Evolutionary conservation across 1,140 invertebrate species (phyloP).

Genomic region (Listronotus bonariensis): DNA sequence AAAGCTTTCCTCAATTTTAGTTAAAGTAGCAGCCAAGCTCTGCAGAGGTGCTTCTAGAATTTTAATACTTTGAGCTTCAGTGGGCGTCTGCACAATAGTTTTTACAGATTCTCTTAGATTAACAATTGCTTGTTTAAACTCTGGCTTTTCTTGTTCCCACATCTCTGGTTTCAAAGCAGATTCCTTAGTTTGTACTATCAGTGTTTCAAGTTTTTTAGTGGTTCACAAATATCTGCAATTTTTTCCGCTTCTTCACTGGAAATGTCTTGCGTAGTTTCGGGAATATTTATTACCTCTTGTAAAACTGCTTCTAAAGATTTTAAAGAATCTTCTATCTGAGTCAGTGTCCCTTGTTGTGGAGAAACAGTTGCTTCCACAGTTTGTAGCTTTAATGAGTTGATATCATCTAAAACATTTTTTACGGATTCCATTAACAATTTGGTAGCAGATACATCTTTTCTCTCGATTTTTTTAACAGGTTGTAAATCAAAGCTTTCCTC

Average conservation of each 20-base stretch:
- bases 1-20: constrained; percentile 16
- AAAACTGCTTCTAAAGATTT: constrained; percentile 5
- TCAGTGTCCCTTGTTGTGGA: not conserved
- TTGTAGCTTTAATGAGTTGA: not conserved
- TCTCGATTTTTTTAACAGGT: not conserved
- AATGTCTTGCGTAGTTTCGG: constrained; percentile 10
- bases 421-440: constrained; percentile 3
- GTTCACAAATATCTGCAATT: constrained; percentile 16
- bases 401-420: not conserved
- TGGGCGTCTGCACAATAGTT: not conserved
- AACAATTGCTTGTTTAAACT: constrained; percentile 30
- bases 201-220: constrained; percentile 26
- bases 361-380: not conserved
- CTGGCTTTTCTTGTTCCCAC: constrained; percentile 17
- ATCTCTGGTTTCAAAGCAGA: constrained; percentile 26
- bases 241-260: constrained; percentile 12
- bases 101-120: constrained; percentile 18
- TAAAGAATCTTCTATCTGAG: constrained; percentile 9
- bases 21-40: constrained; percentile 21
- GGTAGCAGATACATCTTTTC: constrained; percentile 5
- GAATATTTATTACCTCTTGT: constrained; percentile 1
- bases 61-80: constrained; percentile 15
- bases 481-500: not conserved
- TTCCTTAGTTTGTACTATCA: constrained; percentile 29
- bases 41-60: constrained; percentile 24